Evolutionary conservation across 2,888 invertebrate species (phyloP).

Genomic region (Pogonocherus hispidulus): DNA sequence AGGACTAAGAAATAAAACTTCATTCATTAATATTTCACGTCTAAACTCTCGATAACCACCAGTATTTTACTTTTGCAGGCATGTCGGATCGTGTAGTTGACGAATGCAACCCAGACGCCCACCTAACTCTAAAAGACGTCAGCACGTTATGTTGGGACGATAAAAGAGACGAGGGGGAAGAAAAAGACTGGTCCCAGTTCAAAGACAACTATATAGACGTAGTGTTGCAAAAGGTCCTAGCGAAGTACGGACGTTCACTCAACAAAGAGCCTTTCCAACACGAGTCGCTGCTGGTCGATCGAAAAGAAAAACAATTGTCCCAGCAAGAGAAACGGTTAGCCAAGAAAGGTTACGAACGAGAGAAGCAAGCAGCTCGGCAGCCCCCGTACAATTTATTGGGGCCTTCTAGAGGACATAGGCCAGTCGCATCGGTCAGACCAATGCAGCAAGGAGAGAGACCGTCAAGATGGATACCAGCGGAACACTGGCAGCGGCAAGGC

Average conservation of each 20-base stretch:
- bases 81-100: slow-evolving; percentile 99
- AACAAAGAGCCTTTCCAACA: slow-evolving; percentile 95
- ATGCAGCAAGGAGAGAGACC: slow-evolving; percentile 76
- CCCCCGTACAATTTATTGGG: slow-evolving; percentile 60
- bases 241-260: slow-evolving; percentile 74
- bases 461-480: slow-evolving; percentile 84
- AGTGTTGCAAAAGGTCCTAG: slow-evolving; percentile 82
- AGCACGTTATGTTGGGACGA: slow-evolving; percentile 92
- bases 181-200: slow-evolving; percentile 79
- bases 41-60: no score
- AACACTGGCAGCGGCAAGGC: slow-evolving; percentile 93
- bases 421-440: slow-evolving; percentile 79
- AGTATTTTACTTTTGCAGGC: no score
- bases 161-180: slow-evolving; percentile 87
- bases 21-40: no score
- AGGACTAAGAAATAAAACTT: no score
- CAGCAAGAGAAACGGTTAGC: slow-evolving; percentile 94
- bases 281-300: slow-evolving; percentile 93
- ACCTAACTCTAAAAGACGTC: slow-evolving; percentile 89
- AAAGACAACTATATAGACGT: slow-evolving; percentile 85
- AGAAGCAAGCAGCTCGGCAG: slow-evolving; percentile 82
- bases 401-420: slow-evolving; percentile 62
- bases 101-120: slow-evolving; percentile 97
- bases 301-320: slow-evolving; percentile 94
- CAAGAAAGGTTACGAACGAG: slow-evolving; percentile 92